Evolutionary conservation across 1,140 invertebrate genomes (phyloP).

Genomic region (Heliconius hermathena): DNA sequence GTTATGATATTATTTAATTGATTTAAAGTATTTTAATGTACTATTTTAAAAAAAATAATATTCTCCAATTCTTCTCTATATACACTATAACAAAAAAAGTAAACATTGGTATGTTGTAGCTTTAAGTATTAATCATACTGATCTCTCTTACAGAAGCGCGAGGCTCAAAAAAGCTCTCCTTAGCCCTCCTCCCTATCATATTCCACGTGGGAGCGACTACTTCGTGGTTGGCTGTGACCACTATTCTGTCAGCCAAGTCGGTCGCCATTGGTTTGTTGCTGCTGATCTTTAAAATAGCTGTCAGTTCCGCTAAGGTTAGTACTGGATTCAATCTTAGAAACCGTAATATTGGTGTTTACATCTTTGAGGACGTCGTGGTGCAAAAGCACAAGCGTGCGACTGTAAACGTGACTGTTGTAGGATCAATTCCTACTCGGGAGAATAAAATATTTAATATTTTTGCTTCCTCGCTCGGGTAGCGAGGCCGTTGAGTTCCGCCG

Average conservation of each 20-base stretch:
- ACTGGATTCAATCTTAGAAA: background rate
- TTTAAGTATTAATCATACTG: background rate
- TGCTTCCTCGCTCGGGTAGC: no score
- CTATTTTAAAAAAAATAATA: no score
- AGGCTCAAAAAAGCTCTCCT: slow-evolving; percentile 63
- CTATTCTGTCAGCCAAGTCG: slow-evolving; percentile 68
- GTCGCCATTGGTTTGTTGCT: slow-evolving; percentile 64
- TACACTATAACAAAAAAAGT: background rate
- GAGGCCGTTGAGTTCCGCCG: no score
- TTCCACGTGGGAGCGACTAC: slow-evolving; percentile 73
- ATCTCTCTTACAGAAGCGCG: slow-evolving; percentile 48
- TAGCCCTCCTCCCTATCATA: slow-evolving; percentile 67
- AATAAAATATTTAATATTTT: no score
- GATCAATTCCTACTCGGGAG: no score
- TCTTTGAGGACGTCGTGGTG: no score
- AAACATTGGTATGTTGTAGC: no score
- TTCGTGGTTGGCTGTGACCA: slow-evolving; percentile 72
- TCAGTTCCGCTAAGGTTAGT: slow-evolving; percentile 66
- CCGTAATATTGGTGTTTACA: no score
- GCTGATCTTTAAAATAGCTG: slow-evolving; percentile 71
- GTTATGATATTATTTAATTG: no score
- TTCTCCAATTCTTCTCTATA: background rate
- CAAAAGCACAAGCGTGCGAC: no score
- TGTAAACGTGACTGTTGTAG: no score
- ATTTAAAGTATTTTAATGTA: no score